Percentiles rank a stretch among this genome's conserved stretches.
Conservation (phyloP, 2,888 invertebrate genomes). For the Troglohyphantes excavatus region DNA sequence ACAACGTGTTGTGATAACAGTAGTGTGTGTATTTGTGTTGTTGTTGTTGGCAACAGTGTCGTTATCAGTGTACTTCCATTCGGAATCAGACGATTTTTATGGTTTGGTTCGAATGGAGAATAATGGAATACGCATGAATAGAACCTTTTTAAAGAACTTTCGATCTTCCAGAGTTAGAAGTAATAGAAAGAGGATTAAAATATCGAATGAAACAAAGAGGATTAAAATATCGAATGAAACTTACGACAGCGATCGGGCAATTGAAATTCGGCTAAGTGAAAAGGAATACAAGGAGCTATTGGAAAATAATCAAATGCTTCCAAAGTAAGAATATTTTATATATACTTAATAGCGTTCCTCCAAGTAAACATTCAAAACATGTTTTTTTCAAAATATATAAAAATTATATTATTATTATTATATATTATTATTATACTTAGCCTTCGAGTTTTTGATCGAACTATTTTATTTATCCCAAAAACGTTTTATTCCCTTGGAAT, state of each 20-base stretch:
- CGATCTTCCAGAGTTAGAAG: background rate
- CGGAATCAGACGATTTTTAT: background rate
- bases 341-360: too few relatives aligned
- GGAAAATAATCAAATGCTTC: slow-evolving; percentile 12
- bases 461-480: too few relatives aligned
- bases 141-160: slow-evolving; percentile 4
- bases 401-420: too few relatives aligned
- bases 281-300: slow-evolving; percentile 38
- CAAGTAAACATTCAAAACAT: too few relatives aligned
- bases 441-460: too few relatives aligned
- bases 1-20: background rate
- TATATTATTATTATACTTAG: too few relatives aligned
- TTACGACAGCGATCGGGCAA: slow-evolving; percentile 54
- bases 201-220: slow-evolving; percentile 7
- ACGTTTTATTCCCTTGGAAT: too few relatives aligned
- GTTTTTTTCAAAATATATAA: too few relatives aligned
- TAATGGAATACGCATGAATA: background rate
- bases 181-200: background rate
- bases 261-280: slow-evolving; percentile 42
- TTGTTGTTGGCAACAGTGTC: background rate
- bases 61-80: slow-evolving; percentile 23
- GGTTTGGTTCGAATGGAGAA: background rate
- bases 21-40: background rate
- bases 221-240: background rate
- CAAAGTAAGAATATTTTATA: slow-evolving; percentile 36